Evolutionary conservation across 2,113 vertebrate genomes (phyloP), one percentile per base, ranked within the genome.

Genomic region (Megalops atlanticus): DNA sequence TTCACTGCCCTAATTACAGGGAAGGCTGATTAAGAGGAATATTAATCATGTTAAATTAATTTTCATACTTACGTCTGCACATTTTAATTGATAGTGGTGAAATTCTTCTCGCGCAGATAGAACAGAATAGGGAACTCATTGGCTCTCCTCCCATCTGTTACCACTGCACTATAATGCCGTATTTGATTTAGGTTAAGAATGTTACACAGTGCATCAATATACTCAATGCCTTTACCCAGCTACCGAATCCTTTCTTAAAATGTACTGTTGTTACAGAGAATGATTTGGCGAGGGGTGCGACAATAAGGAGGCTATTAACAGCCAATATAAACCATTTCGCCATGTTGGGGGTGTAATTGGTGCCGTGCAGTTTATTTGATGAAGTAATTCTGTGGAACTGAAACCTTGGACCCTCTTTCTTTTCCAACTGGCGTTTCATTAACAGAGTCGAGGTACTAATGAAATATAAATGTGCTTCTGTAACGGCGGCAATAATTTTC

Each of bases 301-400:
- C 88, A 90, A 92, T 89, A 81, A 86, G 71, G 75, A 89, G 82
- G 85, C 78, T 73, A 87, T 90, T 90, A 86, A 91, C 91, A 91
- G 85, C 87, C 73, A 83, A 84, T 84, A 87, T 77, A 33, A 74
- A 80, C 73, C 35, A 82, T 80, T 69, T 76, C 80, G 78, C 70
- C 38, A 78, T 81, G 69, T 80, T 81, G 84, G 80, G 89, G 84
- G 39, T 77, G 88, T 91, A 91, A 92, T 90, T 90, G 89, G 83
- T 85, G 74, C 73, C 78, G 77, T 85, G 85, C 85, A 86, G 88
- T 88, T 91, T 89, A 83, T 87, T 87, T 90, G 89, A 92, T 90
- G 90, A 91, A 92, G 83, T 86, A 77, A 84, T 83, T 70, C 81
- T 83, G 84, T 64, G 82, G 84, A 82, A 83, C 87, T 82, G 83